Conservation (phyloP, 2,797 vertebrate species). For the Lindbergichthys nudifrons region DNA sequence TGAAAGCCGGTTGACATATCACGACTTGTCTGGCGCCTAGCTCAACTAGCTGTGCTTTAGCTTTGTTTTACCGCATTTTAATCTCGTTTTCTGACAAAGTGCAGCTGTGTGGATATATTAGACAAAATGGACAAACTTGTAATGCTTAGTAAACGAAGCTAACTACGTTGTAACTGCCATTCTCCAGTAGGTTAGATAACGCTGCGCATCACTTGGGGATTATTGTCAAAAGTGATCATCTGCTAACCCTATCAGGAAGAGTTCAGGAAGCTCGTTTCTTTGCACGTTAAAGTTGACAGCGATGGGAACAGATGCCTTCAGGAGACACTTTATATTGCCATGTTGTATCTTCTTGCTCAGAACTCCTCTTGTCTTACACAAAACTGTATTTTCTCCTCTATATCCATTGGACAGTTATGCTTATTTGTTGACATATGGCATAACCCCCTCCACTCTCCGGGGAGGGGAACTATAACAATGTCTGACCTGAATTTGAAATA, state of each 20-base stretch:
- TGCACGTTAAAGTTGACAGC: neutral
- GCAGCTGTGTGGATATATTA: neutral
- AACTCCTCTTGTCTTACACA: neutral
- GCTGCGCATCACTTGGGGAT: slow-evolving; percentile 31
- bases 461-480: slow-evolving; percentile 70
- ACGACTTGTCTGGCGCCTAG: slow-evolving; percentile 12
- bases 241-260: slow-evolving; percentile 31
- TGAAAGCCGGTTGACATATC: slow-evolving; percentile 50
- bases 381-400: neutral
- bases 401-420: slow-evolving; percentile 15
- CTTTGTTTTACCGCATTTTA: neutral
- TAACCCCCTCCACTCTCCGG: slow-evolving; percentile 60
- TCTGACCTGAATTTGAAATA: slow-evolving; percentile 78
- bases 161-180: neutral
- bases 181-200: neutral
- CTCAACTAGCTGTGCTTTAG: neutral
- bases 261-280: slow-evolving; percentile 19
- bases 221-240: slow-evolving; percentile 46
- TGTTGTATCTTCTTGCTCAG: slow-evolving; percentile 25
- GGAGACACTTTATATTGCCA: neutral
- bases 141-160: neutral
- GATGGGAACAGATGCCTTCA: neutral
- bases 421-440: slow-evolving; percentile 76
- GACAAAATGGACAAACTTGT: neutral
- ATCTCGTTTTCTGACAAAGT: neutral